These are phyloP conservation scores for Labeo rohita DNA, from an alignment of 2,113 vertebrate genomes.

Conservation along the genomic window DNA sequence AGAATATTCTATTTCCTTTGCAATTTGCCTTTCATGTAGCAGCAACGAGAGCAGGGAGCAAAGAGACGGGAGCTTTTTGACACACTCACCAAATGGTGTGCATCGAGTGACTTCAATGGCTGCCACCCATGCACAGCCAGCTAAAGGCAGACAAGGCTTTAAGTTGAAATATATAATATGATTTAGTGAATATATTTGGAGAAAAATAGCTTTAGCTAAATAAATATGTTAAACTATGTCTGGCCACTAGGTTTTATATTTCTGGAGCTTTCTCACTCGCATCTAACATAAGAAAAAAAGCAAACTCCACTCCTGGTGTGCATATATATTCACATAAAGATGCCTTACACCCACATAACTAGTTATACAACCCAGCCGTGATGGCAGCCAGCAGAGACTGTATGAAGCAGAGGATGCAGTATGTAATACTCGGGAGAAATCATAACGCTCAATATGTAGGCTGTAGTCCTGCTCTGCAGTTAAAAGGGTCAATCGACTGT, in stretches of 20 bases:
- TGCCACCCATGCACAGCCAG: neutral
- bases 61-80: neutral
- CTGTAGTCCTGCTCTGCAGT: slow-evolving; percentile 9
- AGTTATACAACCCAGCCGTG: slow-evolving; percentile 7
- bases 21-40: slow-evolving; percentile 7
- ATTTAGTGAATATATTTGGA: neutral
- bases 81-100: neutral
- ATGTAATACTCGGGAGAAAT: slow-evolving; percentile 8
- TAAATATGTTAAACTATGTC: neutral
- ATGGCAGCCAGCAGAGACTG: neutral
- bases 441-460: neutral
- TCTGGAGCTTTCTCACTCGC: neutral
- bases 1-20: slow-evolving; percentile 17
- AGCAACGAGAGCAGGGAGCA: neutral
- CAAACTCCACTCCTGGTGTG: neutral
- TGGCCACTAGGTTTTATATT: neutral
- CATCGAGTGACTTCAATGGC: neutral
- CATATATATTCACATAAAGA: neutral
- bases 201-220: neutral
- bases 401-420: neutral
- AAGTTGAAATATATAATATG: neutral
- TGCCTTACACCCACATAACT: slow-evolving; percentile 3
- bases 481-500: neutral
- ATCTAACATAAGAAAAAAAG: neutral
- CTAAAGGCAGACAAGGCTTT: neutral